These are phyloP conservation scores for Gadopsis bispinosus DNA, from an alignment of 2,797 vertebrate genomes.

Conservation along the genomic window DNA sequence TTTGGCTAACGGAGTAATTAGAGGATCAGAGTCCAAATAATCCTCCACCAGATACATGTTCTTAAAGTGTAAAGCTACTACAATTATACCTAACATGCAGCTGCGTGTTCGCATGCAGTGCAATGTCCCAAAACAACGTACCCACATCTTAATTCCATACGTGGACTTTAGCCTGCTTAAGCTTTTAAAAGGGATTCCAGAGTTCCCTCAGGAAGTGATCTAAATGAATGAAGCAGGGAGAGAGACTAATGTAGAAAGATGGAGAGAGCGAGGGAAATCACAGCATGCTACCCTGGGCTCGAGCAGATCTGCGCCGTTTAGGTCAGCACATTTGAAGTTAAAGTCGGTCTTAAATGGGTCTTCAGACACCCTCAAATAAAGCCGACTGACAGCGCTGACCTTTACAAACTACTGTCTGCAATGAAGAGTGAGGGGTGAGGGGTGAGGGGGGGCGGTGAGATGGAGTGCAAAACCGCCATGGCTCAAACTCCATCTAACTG, in stretches of 20 bases:
- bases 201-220: slow-evolving; percentile 49
- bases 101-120: slow-evolving; percentile 2
- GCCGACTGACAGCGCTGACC: slow-evolving; percentile 76
- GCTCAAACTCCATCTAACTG: slow-evolving; percentile 63
- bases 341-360: slow-evolving; percentile 77
- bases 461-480: not conserved
- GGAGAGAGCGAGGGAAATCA: slow-evolving; percentile 54
- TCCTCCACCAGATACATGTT: not conserved
- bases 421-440: not conserved
- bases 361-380: slow-evolving; percentile 76
- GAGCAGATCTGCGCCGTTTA: slow-evolving; percentile 64
- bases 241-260: slow-evolving; percentile 64
- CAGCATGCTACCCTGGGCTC: slow-evolving; percentile 61
- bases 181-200: slow-evolving; percentile 51
- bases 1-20: not conserved
- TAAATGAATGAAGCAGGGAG: slow-evolving; percentile 58
- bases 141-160: slow-evolving; percentile 30
- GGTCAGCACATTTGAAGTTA: slow-evolving; percentile 79
- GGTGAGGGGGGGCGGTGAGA: not conserved
- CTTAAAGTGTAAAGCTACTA: not conserved
- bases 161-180: slow-evolving; percentile 49
- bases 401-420: slow-evolving; percentile 74
- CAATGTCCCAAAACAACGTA: slow-evolving; percentile 18
- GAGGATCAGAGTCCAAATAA: not conserved
- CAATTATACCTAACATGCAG: not conserved